Evolutionary conservation across 2,113 vertebrate genomes (phyloP), one percentile per base, ranked within the genome.

Genomic region (Sciurus niger): DNA sequence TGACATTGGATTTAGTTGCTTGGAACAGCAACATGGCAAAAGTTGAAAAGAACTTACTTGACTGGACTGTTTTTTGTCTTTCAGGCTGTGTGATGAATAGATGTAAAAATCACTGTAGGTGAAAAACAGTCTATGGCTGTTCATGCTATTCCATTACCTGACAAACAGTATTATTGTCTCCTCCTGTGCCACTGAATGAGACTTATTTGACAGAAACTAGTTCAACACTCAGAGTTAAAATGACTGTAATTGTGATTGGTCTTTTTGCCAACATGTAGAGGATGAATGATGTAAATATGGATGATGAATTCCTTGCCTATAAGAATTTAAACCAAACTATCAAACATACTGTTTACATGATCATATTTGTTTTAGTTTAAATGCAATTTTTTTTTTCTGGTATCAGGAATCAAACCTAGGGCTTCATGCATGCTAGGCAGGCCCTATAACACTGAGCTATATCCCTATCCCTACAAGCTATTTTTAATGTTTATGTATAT

Each of bases 181-280:
- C 18, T 28, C 37, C 16, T 46, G 2, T 32, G 16, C 2, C 40
- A 25, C 67, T 70, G 72, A 34, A 46, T 20, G 76, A 92, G 43
- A 8, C 8, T 8, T 63, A 63, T 58, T 92, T 55, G 34, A 93
- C 25, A 92, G 60, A 58, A n/a, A n/a, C 60, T 89, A 70, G 34
- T 70, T 32, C 58, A 40, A 91, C 46, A 65, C 25, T 90, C 46
- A 6, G 51, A 22, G 32, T 79, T 82, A 73, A 80, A 85, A 90
- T 18, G 12, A 96, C 37, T 94, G 0, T 40, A 78, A 32, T 13
- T 48, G 51, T 84, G 83, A 78, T 17, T 70, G 82, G 58, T 88
- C 94, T 20, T 65, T 72, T 16, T 94, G 77, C 82, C 84, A 96
- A 18, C 63, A 84, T 89, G 65, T 87, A 73, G 93, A 97, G 73